Conservation (phyloP, 2,888 invertebrate species). For the Teleogryllus oceanicus region DNA sequence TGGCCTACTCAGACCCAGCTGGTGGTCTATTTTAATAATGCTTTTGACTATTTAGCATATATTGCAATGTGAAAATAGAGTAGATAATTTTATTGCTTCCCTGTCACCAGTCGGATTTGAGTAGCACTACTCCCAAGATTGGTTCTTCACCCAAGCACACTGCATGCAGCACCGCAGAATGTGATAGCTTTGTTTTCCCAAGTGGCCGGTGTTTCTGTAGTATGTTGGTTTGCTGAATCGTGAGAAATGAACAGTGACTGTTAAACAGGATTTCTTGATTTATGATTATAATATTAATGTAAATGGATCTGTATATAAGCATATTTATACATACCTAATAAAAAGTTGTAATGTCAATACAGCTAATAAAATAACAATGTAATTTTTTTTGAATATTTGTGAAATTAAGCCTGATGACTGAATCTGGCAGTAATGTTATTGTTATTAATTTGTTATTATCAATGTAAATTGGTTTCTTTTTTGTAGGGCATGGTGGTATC, state of each 20-base stretch:
- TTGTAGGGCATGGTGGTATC: neutral
- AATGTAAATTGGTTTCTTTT: constrained; percentile 2
- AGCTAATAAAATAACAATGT: neutral
- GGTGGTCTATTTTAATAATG: neutral
- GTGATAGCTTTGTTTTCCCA: constrained; percentile 18
- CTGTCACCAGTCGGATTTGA: constrained; percentile 18
- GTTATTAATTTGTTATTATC: constrained; percentile 7
- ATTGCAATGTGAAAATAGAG: constrained; percentile 4
- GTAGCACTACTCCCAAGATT: neutral
- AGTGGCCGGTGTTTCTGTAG: constrained; percentile 18
- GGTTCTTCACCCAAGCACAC: constrained; percentile 7
- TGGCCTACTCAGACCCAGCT: constrained; percentile 10
- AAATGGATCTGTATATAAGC: constrained; percentile 21
- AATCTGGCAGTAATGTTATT: neutral
- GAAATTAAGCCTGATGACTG: constrained; percentile 6
- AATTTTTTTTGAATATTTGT: neutral
- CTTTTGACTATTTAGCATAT: neutral
- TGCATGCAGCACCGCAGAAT: constrained; percentile 10
- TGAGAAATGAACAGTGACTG: neutral
- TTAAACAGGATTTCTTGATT: constrained; percentile 4
- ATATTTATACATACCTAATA: constrained; percentile 23
- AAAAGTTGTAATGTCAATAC: neutral
- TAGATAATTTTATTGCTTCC: constrained; percentile 18
- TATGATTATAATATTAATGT: neutral
- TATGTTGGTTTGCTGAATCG: neutral